Evolutionary conservation across 2,113 vertebrate genomes (phyloP).

Genomic region (Cyprinodon brontotheroides): DNA sequence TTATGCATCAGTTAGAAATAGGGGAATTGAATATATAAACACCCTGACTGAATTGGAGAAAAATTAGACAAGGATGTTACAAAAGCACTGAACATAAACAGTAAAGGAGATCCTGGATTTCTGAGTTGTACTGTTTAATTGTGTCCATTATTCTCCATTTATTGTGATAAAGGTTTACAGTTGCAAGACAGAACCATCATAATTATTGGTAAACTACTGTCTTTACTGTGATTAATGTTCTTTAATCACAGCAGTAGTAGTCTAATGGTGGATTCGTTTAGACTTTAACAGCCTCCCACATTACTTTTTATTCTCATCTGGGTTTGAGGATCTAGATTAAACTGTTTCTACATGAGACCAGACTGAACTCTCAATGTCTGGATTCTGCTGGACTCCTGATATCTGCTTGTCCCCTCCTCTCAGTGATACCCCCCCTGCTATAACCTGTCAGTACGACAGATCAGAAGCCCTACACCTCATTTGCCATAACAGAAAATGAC

Average conservation of each 20-base stretch:
- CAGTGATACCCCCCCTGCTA: constrained; percentile 5
- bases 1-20: no score
- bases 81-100: no score
- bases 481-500: constrained; percentile 24
- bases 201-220: no score
- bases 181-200: no score
- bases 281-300: neutral
- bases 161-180: no score
- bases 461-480: constrained; percentile 16
- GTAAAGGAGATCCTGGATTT: no score
- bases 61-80: no score
- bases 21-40: no score
- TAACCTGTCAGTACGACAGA: constrained; percentile 26
- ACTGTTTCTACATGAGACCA: neutral
- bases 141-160: no score
- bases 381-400: constrained; percentile 25
- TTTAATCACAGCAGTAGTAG: neutral
- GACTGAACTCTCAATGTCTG: neutral
- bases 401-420: constrained; percentile 19
- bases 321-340: neutral
- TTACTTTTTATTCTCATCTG: neutral
- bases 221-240: neutral
- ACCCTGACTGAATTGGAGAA: no score
- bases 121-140: no score
- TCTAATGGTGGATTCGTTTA: neutral